Base-by-base conservation (phyloP, 2,113 vertebrate genomes). In the Cisticola juncidis region DNA sequence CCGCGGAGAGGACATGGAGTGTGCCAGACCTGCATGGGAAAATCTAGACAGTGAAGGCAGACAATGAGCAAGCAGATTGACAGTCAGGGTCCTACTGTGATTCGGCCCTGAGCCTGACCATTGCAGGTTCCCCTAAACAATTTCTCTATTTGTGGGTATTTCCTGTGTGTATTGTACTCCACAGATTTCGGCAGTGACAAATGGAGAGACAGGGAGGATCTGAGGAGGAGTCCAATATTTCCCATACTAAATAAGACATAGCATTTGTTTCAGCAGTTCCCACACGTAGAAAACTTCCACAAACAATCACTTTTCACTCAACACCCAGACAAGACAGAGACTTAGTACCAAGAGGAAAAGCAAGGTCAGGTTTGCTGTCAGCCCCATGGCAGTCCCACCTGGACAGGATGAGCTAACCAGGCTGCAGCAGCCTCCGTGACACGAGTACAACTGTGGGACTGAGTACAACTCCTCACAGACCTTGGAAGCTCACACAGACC, bases 101-200 rank as follows among this genome's bases (percentile, higher is more conserved):
- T 28, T 72, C 14, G 19, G 42, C 29, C 33, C 51, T 3, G 18
- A 66, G 13, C 31, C 38, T 12, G 23, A 16, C 8, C 1, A 2
- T 20, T 13, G 0, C 19, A 16, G 23, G 33, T 44, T 70, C 22
- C 29, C 6, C 31, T 14, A 14, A 23, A 24, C 1, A 0, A 0
- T 33, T 69, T 70, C 45, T 48, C 7, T 9, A 0, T 35, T 70
- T 9, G 18, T 9, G 38, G 5, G 12, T 61, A 1, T 84, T 66
- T 56, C 8, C 16, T 2, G 0, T 12, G 1, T 0, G 5, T 13
- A 3, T 9, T 14, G 57, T 45, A 24, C 33, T 60, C n/a, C 58
- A 4, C 25, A 21, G 51, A 5, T 45, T 18, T 22, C 5, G 1
- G 29, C 64, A 62, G 14, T 1, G 4, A 17, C 20, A 33, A 31